These are phyloP conservation scores for Phoxinus phoxinus DNA, from an alignment of 2,113 vertebrate species.

Conservation along the genomic window DNA sequence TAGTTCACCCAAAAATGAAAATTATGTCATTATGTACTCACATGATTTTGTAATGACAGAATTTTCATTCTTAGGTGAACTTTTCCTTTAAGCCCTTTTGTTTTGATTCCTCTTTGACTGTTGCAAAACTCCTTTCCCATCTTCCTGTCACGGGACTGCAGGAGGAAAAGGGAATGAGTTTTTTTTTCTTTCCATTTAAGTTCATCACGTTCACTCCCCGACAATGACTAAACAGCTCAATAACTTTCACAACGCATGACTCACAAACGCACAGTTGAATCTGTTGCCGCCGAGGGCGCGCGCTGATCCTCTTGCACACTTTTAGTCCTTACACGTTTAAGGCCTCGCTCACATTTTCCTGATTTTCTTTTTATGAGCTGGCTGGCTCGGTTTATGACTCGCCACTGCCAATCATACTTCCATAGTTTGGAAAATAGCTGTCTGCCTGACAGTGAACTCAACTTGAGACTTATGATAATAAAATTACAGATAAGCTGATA, in stretches of 20 bases:
- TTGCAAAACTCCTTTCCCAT: conserved; percentile 10
- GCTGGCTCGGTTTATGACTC: conserved; percentile 23
- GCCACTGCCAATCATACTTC: conserved; percentile 44
- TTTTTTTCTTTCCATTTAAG: conserved; percentile 3
- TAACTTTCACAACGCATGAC: conserved; percentile 54
- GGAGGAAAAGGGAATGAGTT: conserved; percentile 44
- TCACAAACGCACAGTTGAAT: conserved; percentile 34
- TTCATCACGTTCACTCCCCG: conserved; percentile 45
- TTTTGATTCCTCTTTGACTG: conserved; percentile 40
- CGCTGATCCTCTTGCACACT: conserved; percentile 41
- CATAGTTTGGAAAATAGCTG: conserved; percentile 38
- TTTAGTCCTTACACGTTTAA: conserved; percentile 52
- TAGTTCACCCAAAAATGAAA: neutral
- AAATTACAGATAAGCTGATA: neutral
- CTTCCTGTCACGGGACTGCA: conserved; percentile 1
- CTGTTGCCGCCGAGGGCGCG: conserved; percentile 9
- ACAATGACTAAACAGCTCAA: conserved; percentile 55
- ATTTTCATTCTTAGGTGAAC: neutral
- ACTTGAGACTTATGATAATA: neutral
- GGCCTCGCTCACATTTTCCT: conserved; percentile 51
- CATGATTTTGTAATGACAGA: neutral
- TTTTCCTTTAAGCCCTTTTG: conserved; percentile 1
- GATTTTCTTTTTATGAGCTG: conserved; percentile 54
- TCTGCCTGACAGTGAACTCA: neutral
- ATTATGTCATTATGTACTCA: neutral